Conservation (phyloP, 2,888 invertebrate species). For the Drosophila koepferae region DNA sequence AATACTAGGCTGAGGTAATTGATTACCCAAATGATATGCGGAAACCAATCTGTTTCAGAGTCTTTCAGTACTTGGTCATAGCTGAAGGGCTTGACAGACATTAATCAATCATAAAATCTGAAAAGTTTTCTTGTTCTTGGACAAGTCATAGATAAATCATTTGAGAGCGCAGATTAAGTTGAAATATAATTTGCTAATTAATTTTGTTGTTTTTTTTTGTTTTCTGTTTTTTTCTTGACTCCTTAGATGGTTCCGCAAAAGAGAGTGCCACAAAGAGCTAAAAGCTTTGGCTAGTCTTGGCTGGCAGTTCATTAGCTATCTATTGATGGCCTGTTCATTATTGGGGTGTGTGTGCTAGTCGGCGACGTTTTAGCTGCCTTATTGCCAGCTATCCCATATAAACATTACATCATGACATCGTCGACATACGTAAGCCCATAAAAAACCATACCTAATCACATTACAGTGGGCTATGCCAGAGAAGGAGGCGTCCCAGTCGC, state of each 20-base stretch:
- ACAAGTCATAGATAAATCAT: conserved; percentile 7
- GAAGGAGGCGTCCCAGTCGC: conserved; percentile 15
- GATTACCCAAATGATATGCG: neutral
- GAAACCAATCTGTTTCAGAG: neutral
- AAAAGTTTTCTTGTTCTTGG: neutral
- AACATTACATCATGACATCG: conserved; percentile 51
- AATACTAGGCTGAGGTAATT: neutral
- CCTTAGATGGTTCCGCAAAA: conserved; percentile 5
- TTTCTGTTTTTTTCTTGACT: neutral
- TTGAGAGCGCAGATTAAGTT: conserved; percentile 8
- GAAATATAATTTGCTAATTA: conserved; percentile 21
- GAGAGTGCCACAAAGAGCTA: neutral
- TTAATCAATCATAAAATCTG: conserved; percentile 16
- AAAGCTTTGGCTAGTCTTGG: conserved; percentile 15
- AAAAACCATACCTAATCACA: conserved; percentile 54
- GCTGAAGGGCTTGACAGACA: conserved; percentile 2
- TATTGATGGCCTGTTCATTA: conserved; percentile 44
- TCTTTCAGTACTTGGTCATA: neutral
- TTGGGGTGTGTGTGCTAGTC: conserved; percentile 42
- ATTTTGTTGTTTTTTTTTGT: neutral
- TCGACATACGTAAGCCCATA: conserved; percentile 47
- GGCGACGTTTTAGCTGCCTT: conserved; percentile 30
- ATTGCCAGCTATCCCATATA: conserved; percentile 46
- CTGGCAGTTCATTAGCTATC: conserved; percentile 44
- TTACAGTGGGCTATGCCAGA: conserved; percentile 40